Percentiles rank a stretch among this genome's conserved stretches.
Evolutionary conservation across 2,113 vertebrate species (phyloP).

Genomic region (Thinocorus orbignyianus): DNA sequence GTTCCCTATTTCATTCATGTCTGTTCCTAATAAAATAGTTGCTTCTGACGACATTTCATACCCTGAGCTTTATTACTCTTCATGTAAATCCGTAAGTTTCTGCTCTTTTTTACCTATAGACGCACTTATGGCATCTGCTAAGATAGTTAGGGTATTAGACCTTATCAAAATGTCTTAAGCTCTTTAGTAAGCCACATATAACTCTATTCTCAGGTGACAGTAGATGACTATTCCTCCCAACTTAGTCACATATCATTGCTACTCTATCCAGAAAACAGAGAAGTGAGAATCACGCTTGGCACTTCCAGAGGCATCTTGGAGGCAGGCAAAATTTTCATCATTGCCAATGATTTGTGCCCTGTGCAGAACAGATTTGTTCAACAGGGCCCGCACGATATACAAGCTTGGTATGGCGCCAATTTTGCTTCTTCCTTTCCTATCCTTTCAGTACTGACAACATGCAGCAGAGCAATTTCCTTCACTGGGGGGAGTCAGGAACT

Average conservation of each 20-base stretch:
- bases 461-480: conserved; percentile 57
- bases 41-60: neutral
- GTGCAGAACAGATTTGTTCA: conserved; percentile 6
- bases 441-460: neutral
- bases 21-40: neutral
- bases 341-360: neutral
- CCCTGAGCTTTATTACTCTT: accelerated
- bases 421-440: neutral
- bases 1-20: neutral
- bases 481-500: conserved; percentile 35
- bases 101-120: neutral
- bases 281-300: conserved; percentile 5
- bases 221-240: neutral
- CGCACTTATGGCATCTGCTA: neutral
- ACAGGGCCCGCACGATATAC: neutral
- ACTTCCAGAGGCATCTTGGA: neutral
- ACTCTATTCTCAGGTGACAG: neutral
- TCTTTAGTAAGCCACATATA: neutral
- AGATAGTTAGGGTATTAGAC: neutral
- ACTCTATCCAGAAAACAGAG: neutral
- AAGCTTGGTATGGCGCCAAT: neutral
- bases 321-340: neutral
- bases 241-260: neutral
- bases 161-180: neutral
- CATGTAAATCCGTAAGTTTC: neutral